These are phyloP conservation scores for Psammodynastes pulverulentus DNA, from an alignment of 2,113 vertebrate genomes.

Conservation along the genomic window DNA sequence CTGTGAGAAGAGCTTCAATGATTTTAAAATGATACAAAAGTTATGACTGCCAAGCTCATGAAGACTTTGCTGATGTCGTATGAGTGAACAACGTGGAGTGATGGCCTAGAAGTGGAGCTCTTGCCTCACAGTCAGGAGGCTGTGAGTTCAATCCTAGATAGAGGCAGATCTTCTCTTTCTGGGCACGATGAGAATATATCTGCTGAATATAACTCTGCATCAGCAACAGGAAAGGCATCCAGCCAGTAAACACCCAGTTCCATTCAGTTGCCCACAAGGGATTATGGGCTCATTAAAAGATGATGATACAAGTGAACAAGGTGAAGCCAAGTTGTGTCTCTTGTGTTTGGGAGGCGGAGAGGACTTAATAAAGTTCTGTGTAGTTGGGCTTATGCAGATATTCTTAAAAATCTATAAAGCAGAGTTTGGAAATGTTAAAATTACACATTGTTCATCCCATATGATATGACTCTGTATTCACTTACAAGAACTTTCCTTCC, in stretches of 20 bases:
- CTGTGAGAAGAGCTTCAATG: background rate
- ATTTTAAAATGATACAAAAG: background rate
- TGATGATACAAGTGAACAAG: no score
- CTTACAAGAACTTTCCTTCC: background rate
- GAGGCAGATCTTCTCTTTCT: no score
- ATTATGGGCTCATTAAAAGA: no score
- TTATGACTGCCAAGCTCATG: background rate
- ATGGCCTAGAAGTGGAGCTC: no score
- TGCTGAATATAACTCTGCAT: no score
- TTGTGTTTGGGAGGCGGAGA: background rate
- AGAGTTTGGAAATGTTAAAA: background rate
- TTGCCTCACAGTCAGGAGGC: no score
- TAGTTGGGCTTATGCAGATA: background rate
- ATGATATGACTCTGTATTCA: background rate
- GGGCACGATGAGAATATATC: no score
- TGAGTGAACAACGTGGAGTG: fast-evolving
- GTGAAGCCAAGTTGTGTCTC: background rate
- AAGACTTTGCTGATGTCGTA: background rate
- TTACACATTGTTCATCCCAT: background rate
- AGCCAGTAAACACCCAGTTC: no score
- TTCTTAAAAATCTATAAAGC: background rate
- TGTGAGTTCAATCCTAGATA: no score
- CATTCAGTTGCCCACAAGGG: no score
- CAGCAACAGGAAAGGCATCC: no score
- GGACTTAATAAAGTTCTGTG: background rate